A percentile compares a stretch with the other conserved stretches of the same genome.
Evolutionary conservation across 1,140 invertebrate genomes (phyloP).

Genomic region (Magallana ariakensis): DNA sequence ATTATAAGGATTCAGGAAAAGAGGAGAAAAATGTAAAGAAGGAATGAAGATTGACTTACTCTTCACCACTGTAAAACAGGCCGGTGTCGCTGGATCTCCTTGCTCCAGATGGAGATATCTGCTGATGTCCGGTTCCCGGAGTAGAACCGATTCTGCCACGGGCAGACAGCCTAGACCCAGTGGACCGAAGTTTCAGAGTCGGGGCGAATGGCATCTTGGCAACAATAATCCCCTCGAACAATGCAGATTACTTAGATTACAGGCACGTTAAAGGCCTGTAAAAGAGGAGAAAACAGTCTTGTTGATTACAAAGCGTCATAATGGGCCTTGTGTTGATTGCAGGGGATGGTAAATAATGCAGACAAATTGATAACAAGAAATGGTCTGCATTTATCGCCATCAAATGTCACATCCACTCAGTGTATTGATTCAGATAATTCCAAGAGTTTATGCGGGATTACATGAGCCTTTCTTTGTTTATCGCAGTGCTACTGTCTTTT

Average conservation of each 20-base stretch:
- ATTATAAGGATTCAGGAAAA: too few relatives aligned
- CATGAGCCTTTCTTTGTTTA: neutral
- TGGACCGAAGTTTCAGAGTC: neutral
- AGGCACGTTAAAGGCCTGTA: neutral
- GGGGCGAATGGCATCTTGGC: neutral
- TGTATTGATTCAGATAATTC: neutral
- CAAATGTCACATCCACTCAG: slow-evolving; percentile 8
- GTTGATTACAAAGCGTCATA: neutral
- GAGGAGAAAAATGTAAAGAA: too few relatives aligned
- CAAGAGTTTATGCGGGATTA: neutral
- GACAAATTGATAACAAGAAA: slow-evolving; percentile 17
- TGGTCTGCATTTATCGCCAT: slow-evolving; percentile 5
- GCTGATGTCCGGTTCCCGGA: neutral
- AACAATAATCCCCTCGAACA: neutral
- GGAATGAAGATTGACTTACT: neutral
- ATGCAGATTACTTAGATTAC: neutral
- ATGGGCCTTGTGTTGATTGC: neutral
- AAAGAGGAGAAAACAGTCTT: neutral
- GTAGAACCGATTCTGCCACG: neutral
- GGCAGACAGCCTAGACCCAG: neutral
- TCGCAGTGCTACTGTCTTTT: neutral
- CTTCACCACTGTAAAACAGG: neutral
- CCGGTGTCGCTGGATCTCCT: neutral
- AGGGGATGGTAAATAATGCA: slow-evolving; percentile 3
- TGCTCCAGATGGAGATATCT: neutral